phyloP scores from a whole-genome alignment of 2,797 vertebrate genomes.

The Periparus ater region DNA sequence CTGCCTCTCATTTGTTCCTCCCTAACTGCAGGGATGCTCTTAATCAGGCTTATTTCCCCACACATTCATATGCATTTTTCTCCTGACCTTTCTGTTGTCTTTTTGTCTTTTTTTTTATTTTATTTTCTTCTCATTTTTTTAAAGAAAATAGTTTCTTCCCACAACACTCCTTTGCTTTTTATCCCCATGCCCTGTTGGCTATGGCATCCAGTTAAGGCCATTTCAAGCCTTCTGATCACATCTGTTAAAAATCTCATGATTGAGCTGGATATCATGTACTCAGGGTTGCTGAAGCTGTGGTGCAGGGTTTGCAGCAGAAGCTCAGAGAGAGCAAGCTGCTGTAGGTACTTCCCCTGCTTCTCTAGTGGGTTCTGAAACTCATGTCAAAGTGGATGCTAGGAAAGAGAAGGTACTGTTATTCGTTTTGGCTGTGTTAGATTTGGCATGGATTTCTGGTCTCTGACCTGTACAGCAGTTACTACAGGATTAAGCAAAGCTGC shows the following conservation, averaged over 20 bases:
- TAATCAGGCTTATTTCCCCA: background rate
- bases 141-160: background rate
- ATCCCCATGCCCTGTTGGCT: background rate
- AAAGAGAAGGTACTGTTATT: background rate
- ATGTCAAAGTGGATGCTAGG: background rate
- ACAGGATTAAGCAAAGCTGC: background rate
- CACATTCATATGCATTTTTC: background rate
- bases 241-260: background rate
- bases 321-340: background rate
- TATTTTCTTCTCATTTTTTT: background rate
- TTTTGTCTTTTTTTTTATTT: background rate
- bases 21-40: background rate
- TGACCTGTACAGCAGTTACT: background rate
- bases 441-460: background rate
- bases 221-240: background rate
- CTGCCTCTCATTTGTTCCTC: background rate
- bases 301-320: background rate
- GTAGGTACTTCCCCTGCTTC: background rate
- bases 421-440: background rate
- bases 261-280: background rate
- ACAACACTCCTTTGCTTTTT: background rate
- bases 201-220: background rate
- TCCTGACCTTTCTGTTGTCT: background rate
- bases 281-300: background rate
- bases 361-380: background rate